Conservation (phyloP, 2,797 vertebrate genomes). For the Diplodus sargus region DNA sequence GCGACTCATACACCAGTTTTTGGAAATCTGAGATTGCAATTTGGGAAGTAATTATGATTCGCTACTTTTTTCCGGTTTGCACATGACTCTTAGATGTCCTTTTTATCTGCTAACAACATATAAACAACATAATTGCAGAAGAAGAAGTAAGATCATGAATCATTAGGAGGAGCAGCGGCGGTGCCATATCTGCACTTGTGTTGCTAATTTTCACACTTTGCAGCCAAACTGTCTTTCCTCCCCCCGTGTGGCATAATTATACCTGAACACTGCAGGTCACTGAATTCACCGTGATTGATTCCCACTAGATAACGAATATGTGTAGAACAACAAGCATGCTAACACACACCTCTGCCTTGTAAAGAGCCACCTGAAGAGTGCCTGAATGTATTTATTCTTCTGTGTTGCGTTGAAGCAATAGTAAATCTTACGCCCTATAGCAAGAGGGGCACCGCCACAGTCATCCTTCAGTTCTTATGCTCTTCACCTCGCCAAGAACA, state of each 20-base stretch:
- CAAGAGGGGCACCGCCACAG: too few species aligned
- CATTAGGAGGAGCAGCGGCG: not conserved
- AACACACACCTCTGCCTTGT: not conserved
- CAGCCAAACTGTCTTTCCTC: not conserved
- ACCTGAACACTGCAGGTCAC: not conserved
- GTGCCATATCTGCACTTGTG: constrained; percentile 13
- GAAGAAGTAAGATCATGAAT: constrained; percentile 17
- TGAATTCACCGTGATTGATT: not conserved
- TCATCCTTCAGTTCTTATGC: too few species aligned
- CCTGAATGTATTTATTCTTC: not conserved
- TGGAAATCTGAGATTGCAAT: constrained; percentile 56
- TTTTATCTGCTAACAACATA: constrained; percentile 34
- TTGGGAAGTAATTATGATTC: constrained; percentile 65
- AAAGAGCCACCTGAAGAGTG: not conserved
- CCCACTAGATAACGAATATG: not conserved
- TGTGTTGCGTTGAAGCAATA: not conserved
- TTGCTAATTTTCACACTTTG: too few species aligned
- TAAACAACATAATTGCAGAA: constrained; percentile 8
- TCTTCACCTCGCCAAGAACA: too few species aligned
- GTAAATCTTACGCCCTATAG: too few species aligned
- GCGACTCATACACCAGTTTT: constrained; percentile 41
- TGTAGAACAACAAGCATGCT: not conserved
- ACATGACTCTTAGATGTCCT: constrained; percentile 32
- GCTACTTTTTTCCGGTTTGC: constrained; percentile 38
- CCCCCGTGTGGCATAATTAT: not conserved